These are phyloP conservation scores for Dione vanillae DNA, from an alignment of 2,888 invertebrate species.

Conservation along the genomic window DNA sequence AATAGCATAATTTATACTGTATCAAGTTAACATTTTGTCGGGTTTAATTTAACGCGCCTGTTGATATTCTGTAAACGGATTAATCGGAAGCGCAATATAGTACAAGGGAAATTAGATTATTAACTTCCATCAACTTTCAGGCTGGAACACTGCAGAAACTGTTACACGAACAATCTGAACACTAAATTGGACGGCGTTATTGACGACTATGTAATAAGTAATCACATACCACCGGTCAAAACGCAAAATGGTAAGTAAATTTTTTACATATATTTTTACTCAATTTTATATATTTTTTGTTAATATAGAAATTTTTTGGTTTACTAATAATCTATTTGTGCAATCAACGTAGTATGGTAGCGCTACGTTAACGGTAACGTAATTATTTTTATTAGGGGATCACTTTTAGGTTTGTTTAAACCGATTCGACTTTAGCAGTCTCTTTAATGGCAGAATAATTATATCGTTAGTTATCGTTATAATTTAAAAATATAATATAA, in stretches of 20 bases:
- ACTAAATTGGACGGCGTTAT: constrained; percentile 76
- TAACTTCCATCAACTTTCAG: constrained; percentile 58
- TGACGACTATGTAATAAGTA: constrained; percentile 80
- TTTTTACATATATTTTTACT: too few relatives aligned
- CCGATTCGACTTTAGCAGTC: too few relatives aligned
- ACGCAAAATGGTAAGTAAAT: constrained; percentile 80
- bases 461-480: too few relatives aligned
- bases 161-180: constrained; percentile 92
- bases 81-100: not conserved
- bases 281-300: too few relatives aligned
- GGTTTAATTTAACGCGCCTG: not conserved
- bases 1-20: not conserved
- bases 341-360: too few relatives aligned
- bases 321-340: too few relatives aligned
- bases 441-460: too few relatives aligned
- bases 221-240: constrained; percentile 76
- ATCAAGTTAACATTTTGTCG: not conserved
- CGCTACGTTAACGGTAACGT: too few relatives aligned
- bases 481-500: too few relatives aligned
- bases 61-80: constrained; percentile 1
- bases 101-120: constrained; percentile 17
- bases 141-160: constrained; percentile 88
- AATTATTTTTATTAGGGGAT: too few relatives aligned
- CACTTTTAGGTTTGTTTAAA: too few relatives aligned
- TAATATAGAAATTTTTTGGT: too few relatives aligned